These are phyloP conservation scores for Platypus cylindrus DNA, from an alignment of 2,888 invertebrate genomes.

Conservation along the genomic window DNA sequence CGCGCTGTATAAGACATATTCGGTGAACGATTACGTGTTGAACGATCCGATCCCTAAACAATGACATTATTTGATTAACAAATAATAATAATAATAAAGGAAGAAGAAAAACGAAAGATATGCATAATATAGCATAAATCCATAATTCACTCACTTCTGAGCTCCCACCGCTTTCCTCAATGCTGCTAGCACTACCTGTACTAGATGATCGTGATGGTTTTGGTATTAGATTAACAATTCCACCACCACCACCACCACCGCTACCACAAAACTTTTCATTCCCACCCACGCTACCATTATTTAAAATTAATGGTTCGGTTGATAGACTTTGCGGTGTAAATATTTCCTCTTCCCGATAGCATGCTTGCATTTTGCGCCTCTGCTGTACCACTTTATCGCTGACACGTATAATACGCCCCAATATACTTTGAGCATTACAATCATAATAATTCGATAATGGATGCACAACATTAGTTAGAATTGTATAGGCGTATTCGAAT, in stretches of 20 bases:
- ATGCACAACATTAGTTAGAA: constrained; percentile 63
- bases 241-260: constrained; percentile 21
- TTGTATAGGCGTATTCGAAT: constrained; percentile 91
- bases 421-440: constrained; percentile 48
- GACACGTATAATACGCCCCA: constrained; percentile 84
- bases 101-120: not conserved
- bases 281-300: not conserved
- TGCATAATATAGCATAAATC: no score
- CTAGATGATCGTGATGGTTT: constrained; percentile 30
- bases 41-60: constrained; percentile 30
- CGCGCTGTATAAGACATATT: constrained; percentile 25
- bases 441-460: constrained; percentile 41
- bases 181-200: constrained; percentile 32
- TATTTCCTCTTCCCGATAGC: constrained; percentile 14
- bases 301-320: not conserved
- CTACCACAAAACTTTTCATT: constrained; percentile 3
- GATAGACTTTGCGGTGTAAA: not conserved
- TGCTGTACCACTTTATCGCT: constrained; percentile 82
- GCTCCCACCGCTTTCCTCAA: constrained; percentile 32
- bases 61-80: not conserved
- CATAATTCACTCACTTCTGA: constrained; percentile 28
- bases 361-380: constrained; percentile 52
- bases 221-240: constrained; percentile 14
- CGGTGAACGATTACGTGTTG: constrained; percentile 33
- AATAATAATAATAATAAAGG: not conserved